Evolutionary conservation across 1,140 invertebrate genomes (phyloP).

Genomic region (Pseudomyrmex concolor): DNA sequence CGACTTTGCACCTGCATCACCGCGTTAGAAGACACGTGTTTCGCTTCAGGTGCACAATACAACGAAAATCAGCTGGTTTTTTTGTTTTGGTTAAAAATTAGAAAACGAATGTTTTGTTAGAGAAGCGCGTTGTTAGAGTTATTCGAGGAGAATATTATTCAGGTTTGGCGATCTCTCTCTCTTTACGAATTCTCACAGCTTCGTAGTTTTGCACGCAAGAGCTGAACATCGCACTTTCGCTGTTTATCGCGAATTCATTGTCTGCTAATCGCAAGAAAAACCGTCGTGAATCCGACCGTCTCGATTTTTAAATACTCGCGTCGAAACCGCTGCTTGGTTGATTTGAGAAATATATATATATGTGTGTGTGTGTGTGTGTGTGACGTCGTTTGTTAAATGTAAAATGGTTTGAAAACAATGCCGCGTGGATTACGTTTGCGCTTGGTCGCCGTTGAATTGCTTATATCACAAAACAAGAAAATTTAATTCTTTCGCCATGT

Average conservation of each 20-base stretch:
- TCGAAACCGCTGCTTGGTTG: not conserved
- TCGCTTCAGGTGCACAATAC: constrained; percentile 58
- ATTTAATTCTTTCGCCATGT: constrained; percentile 37
- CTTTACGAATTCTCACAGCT: constrained; percentile 3
- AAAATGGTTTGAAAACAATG: constrained; percentile 8
- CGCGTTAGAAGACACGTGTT: constrained; percentile 57
- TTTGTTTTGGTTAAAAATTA: not conserved
- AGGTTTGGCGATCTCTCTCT: too few species aligned
- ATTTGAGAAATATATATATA: constrained; percentile 9
- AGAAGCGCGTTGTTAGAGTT: not conserved
- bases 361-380: not conserved
- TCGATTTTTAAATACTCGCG: too few species aligned
- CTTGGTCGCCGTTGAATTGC: constrained; percentile 18
- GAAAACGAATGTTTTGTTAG: not conserved
- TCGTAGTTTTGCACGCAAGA: constrained; percentile 55
- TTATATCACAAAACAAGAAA: constrained; percentile 14
- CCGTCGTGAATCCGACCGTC: not conserved
- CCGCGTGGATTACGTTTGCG: constrained; percentile 8
- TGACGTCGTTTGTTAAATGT: constrained; percentile 23
- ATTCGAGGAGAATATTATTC: not conserved
- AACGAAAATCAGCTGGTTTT: not conserved
- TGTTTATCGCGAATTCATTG: constrained; percentile 16
- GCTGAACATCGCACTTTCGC: constrained; percentile 35
- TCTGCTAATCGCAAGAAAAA: not conserved
- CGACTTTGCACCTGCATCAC: constrained; percentile 59